Evolutionary conservation across 1,140 invertebrate species (phyloP).

Genomic region (Panulirus ornatus): DNA sequence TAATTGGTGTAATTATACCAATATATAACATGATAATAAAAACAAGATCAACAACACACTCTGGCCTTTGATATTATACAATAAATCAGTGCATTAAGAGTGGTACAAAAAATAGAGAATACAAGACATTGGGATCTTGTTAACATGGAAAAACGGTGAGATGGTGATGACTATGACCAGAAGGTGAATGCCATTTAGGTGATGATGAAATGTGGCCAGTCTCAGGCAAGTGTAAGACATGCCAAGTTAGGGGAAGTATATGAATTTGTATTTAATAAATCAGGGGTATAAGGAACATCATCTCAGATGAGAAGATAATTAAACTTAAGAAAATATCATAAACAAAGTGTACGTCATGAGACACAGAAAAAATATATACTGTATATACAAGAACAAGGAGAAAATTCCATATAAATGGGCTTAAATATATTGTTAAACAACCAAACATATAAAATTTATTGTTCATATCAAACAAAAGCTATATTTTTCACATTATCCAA

Average conservation of each 20-base stretch:
- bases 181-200: constrained; percentile 51
- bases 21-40: constrained; percentile 70
- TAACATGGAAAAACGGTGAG: constrained; percentile 59
- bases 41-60: constrained; percentile 70
- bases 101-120: constrained; percentile 71
- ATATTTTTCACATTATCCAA: no score
- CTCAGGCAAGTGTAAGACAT: constrained; percentile 30
- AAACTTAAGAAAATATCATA: not conserved
- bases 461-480: no score
- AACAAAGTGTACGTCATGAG: not conserved
- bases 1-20: constrained; percentile 59
- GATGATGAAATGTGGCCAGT: constrained; percentile 62
- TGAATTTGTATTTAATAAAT: not conserved
- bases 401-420: not conserved
- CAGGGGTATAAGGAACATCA: not conserved
- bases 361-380: not conserved
- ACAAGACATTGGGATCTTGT: constrained; percentile 55
- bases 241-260: constrained; percentile 29
- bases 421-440: not conserved
- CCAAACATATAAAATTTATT: not conserved
- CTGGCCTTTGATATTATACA: constrained; percentile 70
- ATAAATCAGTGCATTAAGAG: constrained; percentile 70
- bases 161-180: constrained; percentile 52
- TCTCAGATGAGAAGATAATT: not conserved
- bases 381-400: not conserved